Evolutionary conservation across 92 coral and sea anemone genomes (phyloP).

Genomic region (Meandrina meandrites): DNA sequence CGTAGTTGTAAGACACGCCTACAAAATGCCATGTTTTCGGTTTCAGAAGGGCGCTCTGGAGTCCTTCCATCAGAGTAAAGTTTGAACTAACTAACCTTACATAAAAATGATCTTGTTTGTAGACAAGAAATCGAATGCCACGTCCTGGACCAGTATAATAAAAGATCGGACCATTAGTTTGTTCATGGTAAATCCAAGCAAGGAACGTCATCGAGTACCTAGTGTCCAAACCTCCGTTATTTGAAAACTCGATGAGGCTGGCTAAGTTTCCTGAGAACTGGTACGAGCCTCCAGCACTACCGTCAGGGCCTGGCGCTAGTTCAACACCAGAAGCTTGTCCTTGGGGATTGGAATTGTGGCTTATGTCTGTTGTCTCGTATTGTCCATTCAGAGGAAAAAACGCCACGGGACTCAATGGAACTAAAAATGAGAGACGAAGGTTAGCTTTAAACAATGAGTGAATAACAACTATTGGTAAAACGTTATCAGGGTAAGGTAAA

Average conservation of each 20-base stretch:
- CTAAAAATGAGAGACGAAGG: background rate
- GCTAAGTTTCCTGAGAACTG: conserved; percentile 35
- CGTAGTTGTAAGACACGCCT: conserved; percentile 29
- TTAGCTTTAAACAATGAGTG: no score
- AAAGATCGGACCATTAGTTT: background rate
- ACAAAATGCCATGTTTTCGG: conserved; percentile 41
- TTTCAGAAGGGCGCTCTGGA: background rate
- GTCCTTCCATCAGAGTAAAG: background rate
- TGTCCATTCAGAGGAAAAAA: conserved; percentile 36
- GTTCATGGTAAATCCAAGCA: conserved; percentile 30
- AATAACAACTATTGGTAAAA: no score
- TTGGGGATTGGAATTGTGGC: conserved; percentile 35
- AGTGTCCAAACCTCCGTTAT: conserved; percentile 35
- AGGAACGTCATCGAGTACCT: conserved; percentile 26
- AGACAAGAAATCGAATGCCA: background rate
- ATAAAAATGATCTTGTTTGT: no score
- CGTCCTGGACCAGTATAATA: background rate
- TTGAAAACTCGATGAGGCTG: conserved; percentile 38
- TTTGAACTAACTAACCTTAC: no score
- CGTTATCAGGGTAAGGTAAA: no score
- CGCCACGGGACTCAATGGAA: conserved; percentile 16
- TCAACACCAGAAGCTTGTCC: conserved; percentile 16
- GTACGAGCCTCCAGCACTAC: conserved; percentile 46
- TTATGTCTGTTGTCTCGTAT: conserved; percentile 31
- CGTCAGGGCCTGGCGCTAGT: conserved; percentile 44